Evolutionary conservation across 1,140 invertebrate genomes (phyloP).

Genomic region (Listronotus oregonensis): DNA sequence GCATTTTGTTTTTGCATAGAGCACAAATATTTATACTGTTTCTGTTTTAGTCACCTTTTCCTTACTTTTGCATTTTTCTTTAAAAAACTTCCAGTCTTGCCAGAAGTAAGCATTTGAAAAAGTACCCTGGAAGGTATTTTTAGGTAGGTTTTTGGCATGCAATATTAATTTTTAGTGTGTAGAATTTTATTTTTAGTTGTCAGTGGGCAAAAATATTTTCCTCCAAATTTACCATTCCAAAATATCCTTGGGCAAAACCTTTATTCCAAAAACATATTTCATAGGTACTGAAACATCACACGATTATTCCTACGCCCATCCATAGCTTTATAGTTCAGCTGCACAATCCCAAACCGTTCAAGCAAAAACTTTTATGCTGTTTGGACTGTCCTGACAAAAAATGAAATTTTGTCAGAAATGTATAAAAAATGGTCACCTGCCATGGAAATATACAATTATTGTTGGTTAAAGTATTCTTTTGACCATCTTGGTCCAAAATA

Average conservation of each 20-base stretch:
- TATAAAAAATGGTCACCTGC: too few species aligned
- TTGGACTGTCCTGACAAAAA: too few species aligned
- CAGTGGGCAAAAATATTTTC: background rate
- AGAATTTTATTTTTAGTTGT: background rate
- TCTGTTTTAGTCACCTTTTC: constrained; percentile 1
- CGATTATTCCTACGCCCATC: too few species aligned
- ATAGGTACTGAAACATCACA: too few species aligned
- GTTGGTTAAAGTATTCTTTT: too few species aligned
- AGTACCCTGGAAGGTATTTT: constrained; percentile 11
- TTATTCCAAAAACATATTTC: background rate
- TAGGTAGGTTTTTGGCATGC: constrained; percentile 32
- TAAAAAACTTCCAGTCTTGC: constrained; percentile 29
- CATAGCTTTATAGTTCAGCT: too few species aligned
- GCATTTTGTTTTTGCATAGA: background rate
- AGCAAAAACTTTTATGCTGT: too few species aligned
- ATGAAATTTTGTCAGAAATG: too few species aligned
- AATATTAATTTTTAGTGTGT: background rate
- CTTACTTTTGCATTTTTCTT: constrained; percentile 7
- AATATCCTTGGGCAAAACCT: background rate
- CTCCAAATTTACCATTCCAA: too few species aligned
- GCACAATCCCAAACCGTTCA: too few species aligned
- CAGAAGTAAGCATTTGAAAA: constrained; percentile 35
- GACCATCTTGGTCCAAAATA: too few species aligned
- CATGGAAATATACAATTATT: too few species aligned
- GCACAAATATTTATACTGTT: background rate